Evolutionary conservation across 1,140 invertebrate genomes (phyloP), one percentile per base, ranked within the genome.

Genomic region (Cecropterus lyciades): DNA sequence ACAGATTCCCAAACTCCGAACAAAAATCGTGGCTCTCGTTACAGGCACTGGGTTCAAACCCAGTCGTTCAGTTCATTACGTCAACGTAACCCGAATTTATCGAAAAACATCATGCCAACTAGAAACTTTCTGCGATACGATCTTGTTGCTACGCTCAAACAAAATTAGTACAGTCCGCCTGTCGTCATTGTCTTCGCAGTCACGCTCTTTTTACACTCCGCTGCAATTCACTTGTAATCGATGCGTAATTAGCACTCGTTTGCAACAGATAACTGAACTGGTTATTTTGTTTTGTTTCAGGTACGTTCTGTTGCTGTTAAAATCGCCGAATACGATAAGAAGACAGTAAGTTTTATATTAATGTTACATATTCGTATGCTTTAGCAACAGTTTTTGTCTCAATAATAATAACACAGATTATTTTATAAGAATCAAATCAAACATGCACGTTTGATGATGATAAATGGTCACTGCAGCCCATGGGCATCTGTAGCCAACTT

Each of bases 241-340:
- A 62, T 20, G 59, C 24, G 27, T 66, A 59, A 72, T 72, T 66
- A 53, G 30, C 43, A 37, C 17, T 27, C 15, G 37, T 46, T 55
- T 55, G 33, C 24, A 51, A 71, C 53, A 20, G 13, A 69, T 51
- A 75, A 78, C 63, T 79, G 80, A 74, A 33, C 55, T 71, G 20
- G 56, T 75, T 73, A n/a, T 10, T 76, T 68, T 73, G 72, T 81
- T 72, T 69, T 45, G 51, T 84, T 84, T 75, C 83, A 84, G 83
- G 81, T 85, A 85, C 33, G 77, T 75, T 67, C 65, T 57, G 66
- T 72, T 52, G 43, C 27, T 55, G 60, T 62, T 60, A n/a, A n/a
- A n/a, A n/a, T n/a, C 24, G 16, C 6, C 6, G 3, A 33, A 33
- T 24, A 24, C 20, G 9, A 33, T 6, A 33, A 10, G 7, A 9